phyloP scores from a whole-genome alignment of 2,888 invertebrate species.

The Melipona beecheii region DNA sequence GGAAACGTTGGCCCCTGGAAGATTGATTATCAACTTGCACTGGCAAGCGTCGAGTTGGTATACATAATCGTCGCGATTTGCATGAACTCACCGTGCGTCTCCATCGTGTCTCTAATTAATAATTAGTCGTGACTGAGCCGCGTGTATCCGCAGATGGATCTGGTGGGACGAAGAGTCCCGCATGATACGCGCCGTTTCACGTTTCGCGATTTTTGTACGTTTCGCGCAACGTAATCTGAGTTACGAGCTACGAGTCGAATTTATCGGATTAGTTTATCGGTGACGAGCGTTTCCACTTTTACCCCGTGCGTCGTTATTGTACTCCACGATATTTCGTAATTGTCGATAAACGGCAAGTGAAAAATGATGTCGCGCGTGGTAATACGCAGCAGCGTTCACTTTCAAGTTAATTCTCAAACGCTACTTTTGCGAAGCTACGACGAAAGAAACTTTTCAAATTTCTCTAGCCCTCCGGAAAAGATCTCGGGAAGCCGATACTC shows the following conservation, averaged over 20 bases:
- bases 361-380: not conserved
- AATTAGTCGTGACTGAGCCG: slow-evolving; percentile 33
- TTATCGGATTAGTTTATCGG: slow-evolving; percentile 13
- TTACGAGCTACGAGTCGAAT: slow-evolving; percentile 7
- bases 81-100: slow-evolving; percentile 32
- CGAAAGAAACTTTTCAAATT: too few species aligned
- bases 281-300: slow-evolving; percentile 15
- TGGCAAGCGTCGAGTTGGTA: slow-evolving; percentile 20
- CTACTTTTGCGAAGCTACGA: too few species aligned
- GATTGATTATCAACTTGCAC: slow-evolving; percentile 39
- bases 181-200: not conserved
- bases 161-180: not conserved
- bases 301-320: not conserved
- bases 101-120: slow-evolving; percentile 42
- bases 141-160: slow-evolving; percentile 13
- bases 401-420: too few species aligned
- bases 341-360: slow-evolving; percentile 6
- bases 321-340: not conserved
- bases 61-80: slow-evolving; percentile 44
- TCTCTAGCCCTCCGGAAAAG: too few species aligned
- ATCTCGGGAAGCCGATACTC: too few species aligned
- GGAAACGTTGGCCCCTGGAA: slow-evolving; percentile 41
- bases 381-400: not conserved
- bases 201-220: not conserved
- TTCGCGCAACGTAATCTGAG: slow-evolving; percentile 13